Evolutionary conservation across 2,797 vertebrate species (phyloP).

Genomic region (Enteromius paludinosus): DNA sequence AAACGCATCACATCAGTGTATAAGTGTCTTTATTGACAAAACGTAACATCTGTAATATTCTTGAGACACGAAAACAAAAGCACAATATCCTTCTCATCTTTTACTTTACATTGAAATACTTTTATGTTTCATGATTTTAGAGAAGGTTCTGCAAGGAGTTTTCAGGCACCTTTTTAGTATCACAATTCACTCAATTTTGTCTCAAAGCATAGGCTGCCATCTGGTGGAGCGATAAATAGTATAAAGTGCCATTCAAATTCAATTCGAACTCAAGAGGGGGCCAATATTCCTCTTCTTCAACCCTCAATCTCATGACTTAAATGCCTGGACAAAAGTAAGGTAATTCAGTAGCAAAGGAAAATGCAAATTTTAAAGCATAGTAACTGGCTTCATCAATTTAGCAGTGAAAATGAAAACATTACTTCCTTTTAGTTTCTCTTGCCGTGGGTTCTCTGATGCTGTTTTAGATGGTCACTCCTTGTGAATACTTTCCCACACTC

Average conservation of each 20-base stretch:
- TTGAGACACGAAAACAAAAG: background rate
- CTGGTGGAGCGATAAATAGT: conserved; percentile 11
- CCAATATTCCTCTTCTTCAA: background rate
- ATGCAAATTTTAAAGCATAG: background rate
- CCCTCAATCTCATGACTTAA: background rate
- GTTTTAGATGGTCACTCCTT: conserved; percentile 4
- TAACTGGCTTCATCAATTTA: background rate
- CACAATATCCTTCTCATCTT: too few relatives aligned
- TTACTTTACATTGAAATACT: background rate
- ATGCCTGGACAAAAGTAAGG: background rate
- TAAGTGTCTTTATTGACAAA: background rate
- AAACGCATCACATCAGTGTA: background rate
- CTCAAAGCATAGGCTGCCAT: conserved; percentile 36
- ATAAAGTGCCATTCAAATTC: background rate
- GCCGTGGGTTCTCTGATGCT: background rate
- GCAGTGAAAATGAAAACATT: background rate
- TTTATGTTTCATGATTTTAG: background rate
- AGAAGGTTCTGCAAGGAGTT: background rate
- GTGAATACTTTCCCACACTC: conserved; percentile 24
- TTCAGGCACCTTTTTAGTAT: background rate
- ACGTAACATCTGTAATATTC: background rate
- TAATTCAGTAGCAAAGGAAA: background rate
- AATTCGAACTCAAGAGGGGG: background rate
- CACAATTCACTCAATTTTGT: background rate
- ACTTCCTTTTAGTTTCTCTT: background rate